These are phyloP conservation scores for Hyposoter didymator DNA, from an alignment of 2,888 invertebrate species.

Conservation along the genomic window DNA sequence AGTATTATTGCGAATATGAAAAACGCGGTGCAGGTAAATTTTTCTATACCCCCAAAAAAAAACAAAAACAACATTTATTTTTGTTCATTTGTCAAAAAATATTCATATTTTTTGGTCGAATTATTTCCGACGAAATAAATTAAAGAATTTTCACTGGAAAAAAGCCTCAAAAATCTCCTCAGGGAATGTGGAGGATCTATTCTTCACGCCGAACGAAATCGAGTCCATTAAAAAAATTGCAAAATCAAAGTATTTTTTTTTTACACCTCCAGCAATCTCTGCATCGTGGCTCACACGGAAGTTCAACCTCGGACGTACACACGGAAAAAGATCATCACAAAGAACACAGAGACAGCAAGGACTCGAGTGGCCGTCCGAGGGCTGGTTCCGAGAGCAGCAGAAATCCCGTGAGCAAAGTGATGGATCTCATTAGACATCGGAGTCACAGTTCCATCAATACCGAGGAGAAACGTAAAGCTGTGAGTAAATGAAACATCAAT, in stretches of 20 bases:
- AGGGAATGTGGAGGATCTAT: too few relatives aligned
- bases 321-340: slow-evolving; percentile 78
- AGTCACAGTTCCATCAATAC: slow-evolving; percentile 89
- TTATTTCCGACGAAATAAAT: not conserved
- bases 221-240: not conserved
- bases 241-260: not conserved
- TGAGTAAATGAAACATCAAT: slow-evolving; percentile 82
- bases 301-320: slow-evolving; percentile 79
- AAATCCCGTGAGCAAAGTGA: slow-evolving; percentile 95
- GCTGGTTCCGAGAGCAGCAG: slow-evolving; percentile 86
- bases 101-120: not conserved
- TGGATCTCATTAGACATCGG: slow-evolving; percentile 94
- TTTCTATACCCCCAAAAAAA: not conserved
- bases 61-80: not conserved
- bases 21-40: slow-evolving; percentile 90
- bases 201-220: too few relatives aligned
- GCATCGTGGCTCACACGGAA: slow-evolving; percentile 79
- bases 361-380: slow-evolving; percentile 77
- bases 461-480: slow-evolving; percentile 90
- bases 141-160: too few relatives aligned
- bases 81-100: not conserved
- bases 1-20: slow-evolving; percentile 94
- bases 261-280: slow-evolving; percentile 76
- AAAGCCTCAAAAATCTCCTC: too few relatives aligned
- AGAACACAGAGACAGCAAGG: slow-evolving; percentile 74